phyloP scores from a whole-genome alignment of 2,113 vertebrate genomes.

The Catharus minimus region DNA sequence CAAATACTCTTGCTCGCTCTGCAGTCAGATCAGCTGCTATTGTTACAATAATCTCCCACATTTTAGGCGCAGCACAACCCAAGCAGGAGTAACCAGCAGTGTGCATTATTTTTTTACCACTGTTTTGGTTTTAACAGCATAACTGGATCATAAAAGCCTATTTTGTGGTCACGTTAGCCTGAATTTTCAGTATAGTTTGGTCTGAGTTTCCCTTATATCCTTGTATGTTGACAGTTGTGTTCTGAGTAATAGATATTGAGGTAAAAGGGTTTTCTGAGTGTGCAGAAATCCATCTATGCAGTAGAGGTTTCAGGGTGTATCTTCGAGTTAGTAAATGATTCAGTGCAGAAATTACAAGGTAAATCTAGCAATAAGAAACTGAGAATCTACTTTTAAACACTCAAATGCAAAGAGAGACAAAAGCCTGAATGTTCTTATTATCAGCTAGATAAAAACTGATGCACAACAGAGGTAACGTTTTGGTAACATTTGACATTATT shows the following conservation, averaged over 20 bases:
- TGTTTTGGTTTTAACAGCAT: background rate
- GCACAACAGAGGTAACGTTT: background rate
- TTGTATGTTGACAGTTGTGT: background rate
- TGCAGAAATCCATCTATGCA: background rate
- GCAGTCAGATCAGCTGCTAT: background rate
- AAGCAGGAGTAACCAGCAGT: rapidly evolving
- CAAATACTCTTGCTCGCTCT: background rate
- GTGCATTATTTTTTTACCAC: background rate
- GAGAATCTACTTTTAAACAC: background rate
- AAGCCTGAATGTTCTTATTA: background rate
- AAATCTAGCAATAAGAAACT: background rate
- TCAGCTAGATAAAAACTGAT: background rate
- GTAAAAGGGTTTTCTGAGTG: background rate
- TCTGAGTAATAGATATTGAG: background rate
- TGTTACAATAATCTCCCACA: background rate
- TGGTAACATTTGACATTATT: background rate
- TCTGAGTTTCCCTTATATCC: background rate
- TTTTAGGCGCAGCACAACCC: background rate
- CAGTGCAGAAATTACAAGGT: background rate
- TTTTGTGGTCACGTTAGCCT: background rate
- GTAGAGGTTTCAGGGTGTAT: background rate
- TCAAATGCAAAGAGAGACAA: background rate
- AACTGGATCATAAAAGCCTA: background rate
- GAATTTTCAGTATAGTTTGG: background rate
- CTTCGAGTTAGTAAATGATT: background rate